These are phyloP conservation scores for Phylloscopus trochiloides DNA, from an alignment of 2,113 vertebrate species.

Conservation along the genomic window DNA sequence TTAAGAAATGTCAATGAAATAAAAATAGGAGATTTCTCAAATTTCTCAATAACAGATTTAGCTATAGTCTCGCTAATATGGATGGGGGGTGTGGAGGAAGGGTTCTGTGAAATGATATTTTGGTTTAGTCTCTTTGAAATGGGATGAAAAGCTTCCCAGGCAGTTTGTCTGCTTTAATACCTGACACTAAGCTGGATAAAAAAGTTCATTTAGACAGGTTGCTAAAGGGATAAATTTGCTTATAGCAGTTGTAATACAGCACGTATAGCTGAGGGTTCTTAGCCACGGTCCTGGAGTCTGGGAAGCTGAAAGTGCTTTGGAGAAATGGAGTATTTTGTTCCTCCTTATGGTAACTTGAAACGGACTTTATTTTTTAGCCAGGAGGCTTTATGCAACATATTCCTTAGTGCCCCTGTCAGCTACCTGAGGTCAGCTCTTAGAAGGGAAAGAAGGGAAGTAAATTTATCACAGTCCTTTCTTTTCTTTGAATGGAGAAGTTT, in stretches of 20 bases:
- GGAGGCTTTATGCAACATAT: not conserved
- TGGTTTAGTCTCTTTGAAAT: not conserved
- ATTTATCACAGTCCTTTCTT: not conserved
- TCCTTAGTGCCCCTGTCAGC: not conserved
- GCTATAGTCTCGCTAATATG: not conserved
- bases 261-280: not conserved
- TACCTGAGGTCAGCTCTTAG: not conserved
- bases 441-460: not conserved
- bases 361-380: not conserved
- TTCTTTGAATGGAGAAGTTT: not conserved
- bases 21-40: not conserved
- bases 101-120: not conserved
- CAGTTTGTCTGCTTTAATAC: not conserved
- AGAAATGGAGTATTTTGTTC: not conserved
- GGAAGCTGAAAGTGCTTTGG: not conserved
- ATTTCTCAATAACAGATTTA: not conserved
- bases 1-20: not conserved
- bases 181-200: not conserved
- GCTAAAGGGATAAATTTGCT: not conserved
- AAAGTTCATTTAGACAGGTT: not conserved
- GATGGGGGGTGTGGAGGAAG: rapidly evolving
- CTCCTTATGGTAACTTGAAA: not conserved
- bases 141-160: not conserved
- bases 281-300: not conserved
- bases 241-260: not conserved